phyloP scores from a whole-genome alignment of 1,140 invertebrate species.

The Drosophila navojoa region DNA sequence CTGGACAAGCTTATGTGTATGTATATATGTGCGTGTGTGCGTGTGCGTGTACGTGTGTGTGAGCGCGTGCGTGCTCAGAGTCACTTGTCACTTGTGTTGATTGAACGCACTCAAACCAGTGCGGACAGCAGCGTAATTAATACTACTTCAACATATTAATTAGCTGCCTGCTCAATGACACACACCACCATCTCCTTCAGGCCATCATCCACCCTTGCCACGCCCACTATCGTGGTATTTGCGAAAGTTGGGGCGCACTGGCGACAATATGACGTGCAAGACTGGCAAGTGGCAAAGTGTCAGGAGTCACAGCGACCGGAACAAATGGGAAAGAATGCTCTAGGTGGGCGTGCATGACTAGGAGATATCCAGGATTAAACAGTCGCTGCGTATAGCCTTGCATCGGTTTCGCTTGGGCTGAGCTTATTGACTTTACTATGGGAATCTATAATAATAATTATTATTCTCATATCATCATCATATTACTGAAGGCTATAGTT shows the following conservation, averaged over 20 bases:
- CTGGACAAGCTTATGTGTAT: background rate
- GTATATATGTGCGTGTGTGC: background rate
- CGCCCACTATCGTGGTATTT: background rate
- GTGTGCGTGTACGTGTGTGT: conserved; percentile 2
- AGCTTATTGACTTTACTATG: too few relatives aligned
- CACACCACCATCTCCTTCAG: too few relatives aligned
- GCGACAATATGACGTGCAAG: conserved; percentile 12
- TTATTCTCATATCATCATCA: too few relatives aligned
- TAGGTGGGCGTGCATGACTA: background rate
- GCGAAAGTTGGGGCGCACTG: background rate
- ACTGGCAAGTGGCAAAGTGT: background rate
- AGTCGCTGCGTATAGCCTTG: too few relatives aligned
- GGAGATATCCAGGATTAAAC: too few relatives aligned
- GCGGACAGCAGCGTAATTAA: conserved; percentile 23
- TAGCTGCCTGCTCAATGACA: background rate
- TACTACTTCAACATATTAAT: conserved; percentile 13
- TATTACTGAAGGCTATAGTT: too few relatives aligned
- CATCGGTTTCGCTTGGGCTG: too few relatives aligned
- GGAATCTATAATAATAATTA: too few relatives aligned
- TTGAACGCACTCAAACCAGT: conserved; percentile 8
- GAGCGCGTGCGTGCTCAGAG: background rate
- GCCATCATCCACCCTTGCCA: background rate
- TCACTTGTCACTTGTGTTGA: conserved; percentile 18
- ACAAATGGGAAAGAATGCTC: too few relatives aligned
- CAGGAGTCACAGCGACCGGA: too few relatives aligned